phyloP scores from a whole-genome alignment of 1,140 invertebrate genomes.

The Sminthurinus signatus region DNA sequence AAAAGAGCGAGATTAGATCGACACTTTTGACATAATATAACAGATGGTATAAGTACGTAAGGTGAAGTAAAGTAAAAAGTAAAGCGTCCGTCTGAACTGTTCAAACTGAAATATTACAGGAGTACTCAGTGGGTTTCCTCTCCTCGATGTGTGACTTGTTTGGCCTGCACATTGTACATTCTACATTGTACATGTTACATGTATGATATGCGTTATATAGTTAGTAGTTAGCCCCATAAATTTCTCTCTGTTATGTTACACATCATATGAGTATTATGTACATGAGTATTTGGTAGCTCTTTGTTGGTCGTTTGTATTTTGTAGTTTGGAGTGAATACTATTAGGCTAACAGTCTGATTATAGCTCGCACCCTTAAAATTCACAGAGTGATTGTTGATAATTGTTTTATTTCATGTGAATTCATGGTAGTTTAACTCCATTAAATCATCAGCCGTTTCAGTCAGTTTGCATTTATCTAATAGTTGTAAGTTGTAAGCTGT shows the following conservation, averaged over 20 bases:
- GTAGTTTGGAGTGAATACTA: background rate
- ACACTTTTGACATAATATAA: constrained; percentile 32
- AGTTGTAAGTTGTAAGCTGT: background rate
- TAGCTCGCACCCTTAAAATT: constrained; percentile 11
- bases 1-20: constrained; percentile 31
- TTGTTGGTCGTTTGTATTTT: no score
- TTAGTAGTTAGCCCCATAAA: background rate
- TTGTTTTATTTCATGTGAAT: constrained; percentile 39
- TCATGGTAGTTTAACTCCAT: constrained; percentile 33
- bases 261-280: no score
- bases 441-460: constrained; percentile 31
- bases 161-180: background rate
- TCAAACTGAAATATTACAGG: constrained; percentile 6
- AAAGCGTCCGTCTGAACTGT: constrained; percentile 9
- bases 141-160: no score
- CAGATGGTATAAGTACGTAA: no score
- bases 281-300: no score
- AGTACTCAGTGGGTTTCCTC: constrained; percentile 10
- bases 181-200: no score
- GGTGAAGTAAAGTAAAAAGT: no score
- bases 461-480: constrained; percentile 11
- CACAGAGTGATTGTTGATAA: constrained; percentile 28
- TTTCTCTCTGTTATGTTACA: no score
- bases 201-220: no score
- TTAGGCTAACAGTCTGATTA: background rate